These are phyloP conservation scores for Micrasema longulum DNA, from an alignment of 1,140 invertebrate species.

Conservation along the genomic window DNA sequence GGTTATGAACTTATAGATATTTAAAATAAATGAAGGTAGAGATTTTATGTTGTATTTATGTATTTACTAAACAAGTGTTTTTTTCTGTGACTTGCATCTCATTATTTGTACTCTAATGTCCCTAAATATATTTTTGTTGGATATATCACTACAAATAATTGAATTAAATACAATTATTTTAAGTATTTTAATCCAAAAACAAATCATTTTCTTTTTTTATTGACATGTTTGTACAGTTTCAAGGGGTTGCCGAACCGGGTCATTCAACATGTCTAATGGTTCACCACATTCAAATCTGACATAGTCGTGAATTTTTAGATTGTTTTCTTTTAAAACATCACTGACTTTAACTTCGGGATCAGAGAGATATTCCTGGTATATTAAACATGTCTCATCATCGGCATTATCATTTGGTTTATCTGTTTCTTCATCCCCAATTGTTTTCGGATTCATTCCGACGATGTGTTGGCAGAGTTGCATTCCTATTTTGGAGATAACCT, in stretches of 20 bases:
- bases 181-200: background rate
- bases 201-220: constrained; percentile 57
- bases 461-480: constrained; percentile 90
- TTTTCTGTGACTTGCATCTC: background rate
- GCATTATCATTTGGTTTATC: constrained; percentile 72
- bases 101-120: background rate
- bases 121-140: background rate
- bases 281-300: constrained; percentile 88
- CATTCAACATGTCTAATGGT: constrained; percentile 54
- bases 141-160: background rate
- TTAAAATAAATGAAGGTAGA: background rate
- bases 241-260: constrained; percentile 65
- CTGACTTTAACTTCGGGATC: constrained; percentile 80
- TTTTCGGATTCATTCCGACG: constrained; percentile 88
- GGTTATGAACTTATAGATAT: too few relatives aligned
- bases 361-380: constrained; percentile 90
- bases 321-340: constrained; percentile 77
- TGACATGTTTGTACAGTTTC: constrained; percentile 74
- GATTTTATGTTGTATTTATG: background rate
- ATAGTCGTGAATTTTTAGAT: constrained; percentile 83
- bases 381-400: constrained; percentile 80
- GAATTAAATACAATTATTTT: background rate
- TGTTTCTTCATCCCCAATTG: constrained; percentile 76
- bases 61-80: background rate
- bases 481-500: constrained; percentile 66